These are phyloP conservation scores for Pseudochirops corinnae DNA, from an alignment of 2,797 vertebrate genomes.

Conservation along the genomic window DNA sequence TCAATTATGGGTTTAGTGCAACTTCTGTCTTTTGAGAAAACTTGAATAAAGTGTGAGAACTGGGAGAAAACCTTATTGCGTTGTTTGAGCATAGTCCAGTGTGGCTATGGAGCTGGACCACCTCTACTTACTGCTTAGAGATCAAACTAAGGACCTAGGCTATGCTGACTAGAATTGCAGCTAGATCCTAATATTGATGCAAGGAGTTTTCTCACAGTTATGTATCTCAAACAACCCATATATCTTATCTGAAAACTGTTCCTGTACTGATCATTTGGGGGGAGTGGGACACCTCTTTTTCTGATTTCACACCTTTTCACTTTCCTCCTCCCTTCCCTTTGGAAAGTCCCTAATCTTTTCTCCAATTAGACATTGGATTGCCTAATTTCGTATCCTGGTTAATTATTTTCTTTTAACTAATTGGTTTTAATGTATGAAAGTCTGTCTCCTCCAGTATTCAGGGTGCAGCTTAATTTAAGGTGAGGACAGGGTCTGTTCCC, in stretches of 20 bases:
- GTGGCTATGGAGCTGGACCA: background rate
- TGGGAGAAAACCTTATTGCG: background rate
- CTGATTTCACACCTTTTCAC: background rate
- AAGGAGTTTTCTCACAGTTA: background rate
- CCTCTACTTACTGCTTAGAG: background rate
- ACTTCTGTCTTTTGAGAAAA: background rate
- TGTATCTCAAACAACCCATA: background rate
- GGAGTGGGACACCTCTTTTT: background rate
- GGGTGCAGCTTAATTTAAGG: background rate
- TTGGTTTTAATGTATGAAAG: background rate
- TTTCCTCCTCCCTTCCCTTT: background rate
- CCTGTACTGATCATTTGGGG: background rate
- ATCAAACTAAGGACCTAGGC: too few relatives aligned
- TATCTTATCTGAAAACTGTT: background rate
- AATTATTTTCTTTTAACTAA: background rate
- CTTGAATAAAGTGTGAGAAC: background rate
- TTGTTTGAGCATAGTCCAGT: background rate
- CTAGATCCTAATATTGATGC: too few relatives aligned
- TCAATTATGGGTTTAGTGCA: background rate
- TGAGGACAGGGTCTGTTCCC: background rate
- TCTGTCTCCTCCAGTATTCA: background rate
- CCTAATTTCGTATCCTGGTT: background rate
- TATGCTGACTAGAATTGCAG: too few relatives aligned
- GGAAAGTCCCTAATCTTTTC: background rate
- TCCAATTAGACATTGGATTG: background rate